These are phyloP conservation scores for Sialis lutaria DNA, from an alignment of 2,888 invertebrate genomes.

Conservation along the genomic window DNA sequence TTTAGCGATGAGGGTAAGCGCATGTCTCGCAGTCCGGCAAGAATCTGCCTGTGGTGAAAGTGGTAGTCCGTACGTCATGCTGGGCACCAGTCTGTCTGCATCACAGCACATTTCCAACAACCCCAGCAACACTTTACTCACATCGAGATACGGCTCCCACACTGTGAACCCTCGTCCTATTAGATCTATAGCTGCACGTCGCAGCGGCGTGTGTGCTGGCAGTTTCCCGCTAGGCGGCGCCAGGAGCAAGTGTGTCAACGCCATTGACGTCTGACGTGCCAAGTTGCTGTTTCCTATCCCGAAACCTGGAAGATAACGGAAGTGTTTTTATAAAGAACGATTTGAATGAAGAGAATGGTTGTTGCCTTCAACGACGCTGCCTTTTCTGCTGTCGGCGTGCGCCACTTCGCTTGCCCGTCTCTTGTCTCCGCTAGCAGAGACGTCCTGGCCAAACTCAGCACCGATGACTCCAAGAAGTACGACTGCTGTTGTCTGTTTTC, in stretches of 20 bases:
- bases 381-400: slow-evolving; percentile 46
- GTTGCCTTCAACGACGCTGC: slow-evolving; percentile 66
- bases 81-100: slow-evolving; percentile 78
- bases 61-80: slow-evolving; percentile 87
- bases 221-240: slow-evolving; percentile 70
- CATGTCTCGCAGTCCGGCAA: slow-evolving; percentile 92
- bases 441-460: slow-evolving; percentile 95
- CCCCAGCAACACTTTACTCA: slow-evolving; percentile 71
- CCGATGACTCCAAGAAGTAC: slow-evolving; percentile 94
- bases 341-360: background rate
- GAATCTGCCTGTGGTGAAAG: slow-evolving; percentile 92
- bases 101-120: slow-evolving; percentile 87
- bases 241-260: slow-evolving; percentile 79
- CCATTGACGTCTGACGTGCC: slow-evolving; percentile 84
- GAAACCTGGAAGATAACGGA: slow-evolving; percentile 29
- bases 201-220: slow-evolving; percentile 81
- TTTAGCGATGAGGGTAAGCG: slow-evolving; percentile 88
- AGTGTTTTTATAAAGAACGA: background rate
- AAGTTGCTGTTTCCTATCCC: slow-evolving; percentile 76
- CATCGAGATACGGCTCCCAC: slow-evolving; percentile 96
- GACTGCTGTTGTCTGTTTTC: slow-evolving; percentile 94
- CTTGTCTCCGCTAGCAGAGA: slow-evolving; percentile 44
- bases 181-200: slow-evolving; percentile 92
- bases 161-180: slow-evolving; percentile 95
- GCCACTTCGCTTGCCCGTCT: slow-evolving; percentile 28